Evolutionary conservation across 2,797 vertebrate genomes (phyloP).

Genomic region (Valencia hispanica): DNA sequence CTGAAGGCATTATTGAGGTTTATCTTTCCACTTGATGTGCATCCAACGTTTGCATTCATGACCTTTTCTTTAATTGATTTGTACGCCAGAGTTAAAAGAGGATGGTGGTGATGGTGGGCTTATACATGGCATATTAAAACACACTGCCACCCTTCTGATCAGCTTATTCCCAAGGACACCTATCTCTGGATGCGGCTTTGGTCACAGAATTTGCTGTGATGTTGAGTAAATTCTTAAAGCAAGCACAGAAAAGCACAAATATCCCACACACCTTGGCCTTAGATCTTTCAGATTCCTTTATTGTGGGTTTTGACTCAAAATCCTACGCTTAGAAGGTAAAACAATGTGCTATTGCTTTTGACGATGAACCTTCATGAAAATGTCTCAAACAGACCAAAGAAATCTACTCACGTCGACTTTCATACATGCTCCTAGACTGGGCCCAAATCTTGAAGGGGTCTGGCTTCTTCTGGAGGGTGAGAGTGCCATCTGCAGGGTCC

Average conservation of each 20-base stretch:
- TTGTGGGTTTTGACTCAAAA: constrained; percentile 5
- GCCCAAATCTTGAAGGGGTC: constrained; percentile 99
- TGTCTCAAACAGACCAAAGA: not conserved
- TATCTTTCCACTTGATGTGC: not conserved
- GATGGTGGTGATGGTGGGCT: constrained; percentile 1
- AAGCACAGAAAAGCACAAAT: constrained; percentile 18
- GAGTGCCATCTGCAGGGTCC: constrained; percentile 85
- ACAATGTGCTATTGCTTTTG: not conserved
- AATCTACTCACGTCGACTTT: constrained; percentile 94
- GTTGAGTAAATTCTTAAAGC: constrained; percentile 28
- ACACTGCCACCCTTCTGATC: constrained; percentile 3
- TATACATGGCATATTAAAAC: constrained; percentile 1
- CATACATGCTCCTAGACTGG: constrained; percentile 99
- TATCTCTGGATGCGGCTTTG: constrained; percentile 47
- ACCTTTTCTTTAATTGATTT: not conserved
- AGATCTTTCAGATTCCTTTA: constrained; percentile 4
- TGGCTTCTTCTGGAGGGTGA: constrained; percentile 94
- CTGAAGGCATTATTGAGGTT: not conserved
- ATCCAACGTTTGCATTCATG: not conserved
- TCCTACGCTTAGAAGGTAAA: not conserved
- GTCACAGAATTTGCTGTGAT: constrained; percentile 44
- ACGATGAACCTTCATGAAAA: not conserved
- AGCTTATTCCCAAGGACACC: constrained; percentile 46
- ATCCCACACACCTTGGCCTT: not conserved
- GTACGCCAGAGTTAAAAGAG: not conserved